Conservation (phyloP, 2,888 invertebrate species). For the Slavum lentiscoides region DNA sequence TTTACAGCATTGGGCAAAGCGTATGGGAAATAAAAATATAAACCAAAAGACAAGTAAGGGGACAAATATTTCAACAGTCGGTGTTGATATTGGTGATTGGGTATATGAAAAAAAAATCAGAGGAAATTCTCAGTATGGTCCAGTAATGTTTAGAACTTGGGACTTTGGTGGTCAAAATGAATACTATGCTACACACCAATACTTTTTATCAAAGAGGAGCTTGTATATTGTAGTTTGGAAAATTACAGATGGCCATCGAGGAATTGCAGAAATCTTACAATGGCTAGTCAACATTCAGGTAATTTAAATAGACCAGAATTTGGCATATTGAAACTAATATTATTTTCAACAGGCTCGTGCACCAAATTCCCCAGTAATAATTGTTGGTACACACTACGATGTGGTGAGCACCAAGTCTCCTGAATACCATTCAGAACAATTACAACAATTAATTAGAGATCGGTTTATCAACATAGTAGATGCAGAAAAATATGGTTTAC, state of each 20-base stretch:
- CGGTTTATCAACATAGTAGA: constrained; percentile 89
- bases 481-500: constrained; percentile 93
- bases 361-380: constrained; percentile 93
- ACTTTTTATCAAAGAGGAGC: constrained; percentile 93
- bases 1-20: constrained; percentile 86
- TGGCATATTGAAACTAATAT: neutral
- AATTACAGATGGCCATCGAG: constrained; percentile 87
- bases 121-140: constrained; percentile 74
- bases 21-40: constrained; percentile 89
- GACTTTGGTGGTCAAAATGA: constrained; percentile 98
- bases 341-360: constrained; percentile 73
- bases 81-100: constrained; percentile 97
- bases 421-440: constrained; percentile 70
- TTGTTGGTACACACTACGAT: constrained; percentile 96
- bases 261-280: constrained; percentile 85
- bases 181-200: constrained; percentile 98
- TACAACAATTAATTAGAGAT: constrained; percentile 85
- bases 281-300: constrained; percentile 95
- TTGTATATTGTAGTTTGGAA: constrained; percentile 95
- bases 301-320: constrained; percentile 15
- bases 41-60: constrained; percentile 75
- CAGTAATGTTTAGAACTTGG: constrained; percentile 94
- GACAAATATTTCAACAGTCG: constrained; percentile 90
- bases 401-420: constrained; percentile 70
- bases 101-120: constrained; percentile 82